These are phyloP conservation scores for Caenorhabditis macrosperma DNA, from an alignment of 2,888 invertebrate genomes.

Conservation along the genomic window DNA sequence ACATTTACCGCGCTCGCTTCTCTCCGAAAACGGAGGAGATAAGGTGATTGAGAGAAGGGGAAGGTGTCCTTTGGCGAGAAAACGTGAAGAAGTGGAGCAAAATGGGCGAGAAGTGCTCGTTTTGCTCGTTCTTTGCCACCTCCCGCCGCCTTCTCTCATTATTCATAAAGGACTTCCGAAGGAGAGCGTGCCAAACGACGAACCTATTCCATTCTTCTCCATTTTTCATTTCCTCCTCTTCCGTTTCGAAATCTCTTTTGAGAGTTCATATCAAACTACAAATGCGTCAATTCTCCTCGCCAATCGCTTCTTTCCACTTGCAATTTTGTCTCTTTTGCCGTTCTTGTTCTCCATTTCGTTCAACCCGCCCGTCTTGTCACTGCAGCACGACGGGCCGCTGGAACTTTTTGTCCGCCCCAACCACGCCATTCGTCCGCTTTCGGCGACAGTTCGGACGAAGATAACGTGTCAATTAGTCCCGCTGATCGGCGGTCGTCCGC, in stretches of 20 bases:
- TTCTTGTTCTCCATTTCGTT: background rate
- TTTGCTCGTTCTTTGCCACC: constrained; percentile 2
- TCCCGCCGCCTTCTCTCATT: background rate
- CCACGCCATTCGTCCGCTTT: constrained; percentile 1
- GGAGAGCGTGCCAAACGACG: too few relatives aligned
- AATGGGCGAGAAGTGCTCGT: background rate
- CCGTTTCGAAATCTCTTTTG: too few relatives aligned
- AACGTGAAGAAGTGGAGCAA: background rate
- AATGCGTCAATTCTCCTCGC: background rate
- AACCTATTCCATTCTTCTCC: too few relatives aligned
- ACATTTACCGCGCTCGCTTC: background rate
- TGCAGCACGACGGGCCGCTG: background rate
- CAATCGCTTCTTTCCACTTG: background rate
- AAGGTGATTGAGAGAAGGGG: background rate
- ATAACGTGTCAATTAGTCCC: constrained; percentile 8
- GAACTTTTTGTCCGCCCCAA: background rate
- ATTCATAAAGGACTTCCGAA: background rate
- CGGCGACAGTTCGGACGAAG: background rate
- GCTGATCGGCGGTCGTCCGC: background rate
- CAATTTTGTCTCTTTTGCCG: background rate
- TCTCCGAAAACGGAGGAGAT: constrained; percentile 8
- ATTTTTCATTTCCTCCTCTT: too few relatives aligned
- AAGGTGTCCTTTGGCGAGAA: background rate
- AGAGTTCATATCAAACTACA: background rate
- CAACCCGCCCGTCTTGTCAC: background rate